Percentiles rank a stretch among this genome's conserved stretches.
phyloP scores from a whole-genome alignment of 2,888 invertebrate genomes.

The Ferrisia virgata region DNA sequence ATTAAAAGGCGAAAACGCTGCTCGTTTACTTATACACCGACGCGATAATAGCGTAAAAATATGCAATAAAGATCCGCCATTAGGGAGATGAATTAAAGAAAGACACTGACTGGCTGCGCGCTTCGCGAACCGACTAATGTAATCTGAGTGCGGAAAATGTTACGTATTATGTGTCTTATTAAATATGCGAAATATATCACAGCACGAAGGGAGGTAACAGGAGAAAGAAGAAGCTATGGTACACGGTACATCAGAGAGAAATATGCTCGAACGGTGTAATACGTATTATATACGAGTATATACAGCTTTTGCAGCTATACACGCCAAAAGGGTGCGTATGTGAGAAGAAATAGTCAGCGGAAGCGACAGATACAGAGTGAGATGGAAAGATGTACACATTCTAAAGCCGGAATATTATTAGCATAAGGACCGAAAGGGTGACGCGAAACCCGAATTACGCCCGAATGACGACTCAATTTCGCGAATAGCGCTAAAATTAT shows the following conservation, averaged over 20 bases:
- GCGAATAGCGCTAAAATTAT: conserved; percentile 17
- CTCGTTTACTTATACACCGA: not conserved
- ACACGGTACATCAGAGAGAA: not conserved
- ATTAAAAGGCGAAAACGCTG: not conserved
- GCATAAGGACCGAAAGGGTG: not conserved
- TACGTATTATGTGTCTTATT: conserved; percentile 14
- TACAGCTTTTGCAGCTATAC: no score
- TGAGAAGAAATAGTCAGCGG: no score
- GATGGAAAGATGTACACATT: not conserved
- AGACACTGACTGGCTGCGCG: no score
- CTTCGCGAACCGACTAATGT: not conserved
- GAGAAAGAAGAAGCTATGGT: not conserved
- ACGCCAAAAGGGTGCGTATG: not conserved
- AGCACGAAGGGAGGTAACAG: not conserved
- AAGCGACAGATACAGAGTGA: not conserved
- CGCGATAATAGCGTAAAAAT: not conserved
- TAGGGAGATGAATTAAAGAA: not conserved
- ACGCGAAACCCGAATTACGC: not conserved
- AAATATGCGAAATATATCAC: not conserved
- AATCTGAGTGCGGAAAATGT: conserved; percentile 14
- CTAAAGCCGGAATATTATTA: not conserved
- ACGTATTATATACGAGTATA: not conserved
- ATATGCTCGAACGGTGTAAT: not conserved
- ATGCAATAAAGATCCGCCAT: not conserved
- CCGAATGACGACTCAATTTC: conserved; percentile 22